A percentile compares a stretch with the other conserved stretches of the same genome.
These are phyloP conservation scores for Apis laboriosa DNA, from an alignment of 1,140 invertebrate species.

Conservation along the genomic window DNA sequence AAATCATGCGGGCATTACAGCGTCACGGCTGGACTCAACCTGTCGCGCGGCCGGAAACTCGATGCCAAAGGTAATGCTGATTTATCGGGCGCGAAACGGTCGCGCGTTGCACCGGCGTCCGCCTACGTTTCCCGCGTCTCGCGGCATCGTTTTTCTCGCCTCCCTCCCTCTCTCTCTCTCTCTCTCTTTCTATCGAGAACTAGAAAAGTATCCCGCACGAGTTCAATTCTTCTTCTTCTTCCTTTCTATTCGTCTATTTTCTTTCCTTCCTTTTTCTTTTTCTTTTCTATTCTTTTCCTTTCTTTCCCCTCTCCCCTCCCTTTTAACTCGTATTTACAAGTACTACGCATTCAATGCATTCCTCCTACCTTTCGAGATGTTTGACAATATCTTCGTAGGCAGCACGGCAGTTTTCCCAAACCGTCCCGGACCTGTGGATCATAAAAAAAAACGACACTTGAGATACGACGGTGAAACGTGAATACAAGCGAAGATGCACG, in stretches of 20 bases:
- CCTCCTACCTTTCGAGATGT: conserved; percentile 92
- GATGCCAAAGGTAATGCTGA: conserved; percentile 78
- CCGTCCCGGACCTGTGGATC: conserved; percentile 88
- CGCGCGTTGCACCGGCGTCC: conserved; percentile 17
- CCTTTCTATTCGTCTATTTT: background rate
- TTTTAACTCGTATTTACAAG: no score
- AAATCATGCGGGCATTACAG: conserved; percentile 80
- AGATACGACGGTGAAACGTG: conserved; percentile 24
- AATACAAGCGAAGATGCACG: no score
- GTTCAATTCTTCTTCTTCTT: no score
- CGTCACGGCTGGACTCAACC: conserved; percentile 78
- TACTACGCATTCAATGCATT: background rate
- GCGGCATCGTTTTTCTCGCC: conserved; percentile 9
- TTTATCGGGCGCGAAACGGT: conserved; percentile 75
- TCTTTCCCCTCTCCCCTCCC: no score
- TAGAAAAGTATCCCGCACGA: no score
- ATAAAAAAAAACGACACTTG: conserved; percentile 73
- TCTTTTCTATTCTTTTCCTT: no score
- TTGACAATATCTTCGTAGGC: conserved; percentile 96
- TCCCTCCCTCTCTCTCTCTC: background rate
- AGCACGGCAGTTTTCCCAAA: conserved; percentile 96
- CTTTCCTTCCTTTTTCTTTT: background rate
- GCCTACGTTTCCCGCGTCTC: conserved; percentile 12
- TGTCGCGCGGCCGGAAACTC: conserved; percentile 75
- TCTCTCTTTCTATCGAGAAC: background rate